Evolutionary conservation across 2,113 vertebrate species (phyloP).

Genomic region (Arothron firmamentum): DNA sequence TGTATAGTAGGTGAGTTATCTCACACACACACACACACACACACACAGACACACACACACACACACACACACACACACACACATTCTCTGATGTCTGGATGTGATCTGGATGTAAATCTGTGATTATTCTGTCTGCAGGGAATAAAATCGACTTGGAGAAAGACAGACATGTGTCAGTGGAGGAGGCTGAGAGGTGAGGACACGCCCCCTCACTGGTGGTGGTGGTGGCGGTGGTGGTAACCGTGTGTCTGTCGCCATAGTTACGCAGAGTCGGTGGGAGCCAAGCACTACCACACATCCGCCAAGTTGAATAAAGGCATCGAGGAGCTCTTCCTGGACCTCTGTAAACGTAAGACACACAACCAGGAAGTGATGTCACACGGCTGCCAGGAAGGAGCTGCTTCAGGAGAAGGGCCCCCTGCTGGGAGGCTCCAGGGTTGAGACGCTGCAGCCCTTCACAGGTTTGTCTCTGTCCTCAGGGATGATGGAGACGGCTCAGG

Average conservation of each 20-base stretch:
- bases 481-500: conserved; percentile 96
- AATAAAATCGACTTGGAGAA: conserved; percentile 99
- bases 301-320: conserved; percentile 99
- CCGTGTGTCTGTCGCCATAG: conserved; percentile 57
- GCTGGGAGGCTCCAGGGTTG: neutral
- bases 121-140: conserved; percentile 69
- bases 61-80: neutral
- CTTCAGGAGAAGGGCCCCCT: neutral
- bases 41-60: neutral
- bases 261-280: conserved; percentile 95
- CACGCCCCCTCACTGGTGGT: neutral
- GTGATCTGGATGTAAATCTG: neutral
- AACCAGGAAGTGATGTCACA: neutral
- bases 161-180: conserved; percentile 92
- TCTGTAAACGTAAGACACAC: conserved; percentile 90
- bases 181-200: conserved; percentile 93
- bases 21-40: neutral
- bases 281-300: conserved; percentile 97
- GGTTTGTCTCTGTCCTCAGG: conserved; percentile 65
- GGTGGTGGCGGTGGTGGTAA: neutral
- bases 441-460: neutral
- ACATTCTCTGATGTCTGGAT: neutral
- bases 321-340: conserved; percentile 96
- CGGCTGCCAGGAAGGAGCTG: neutral
- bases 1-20: conserved; percentile 96